Conservation (phyloP, 1,140 invertebrate genomes). For the Bradysia coprophila region DNA sequence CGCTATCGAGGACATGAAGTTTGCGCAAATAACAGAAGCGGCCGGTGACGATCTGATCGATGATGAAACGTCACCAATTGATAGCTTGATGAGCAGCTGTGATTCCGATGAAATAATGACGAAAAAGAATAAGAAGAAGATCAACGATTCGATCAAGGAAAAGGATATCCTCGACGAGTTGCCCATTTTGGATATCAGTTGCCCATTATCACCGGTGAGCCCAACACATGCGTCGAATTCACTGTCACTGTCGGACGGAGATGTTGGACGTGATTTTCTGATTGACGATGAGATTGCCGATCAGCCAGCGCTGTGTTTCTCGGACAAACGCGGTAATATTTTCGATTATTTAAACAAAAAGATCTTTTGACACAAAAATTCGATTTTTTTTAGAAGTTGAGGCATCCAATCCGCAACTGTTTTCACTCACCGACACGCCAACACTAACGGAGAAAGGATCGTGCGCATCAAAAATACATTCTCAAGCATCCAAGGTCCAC, state of each 20-base stretch:
- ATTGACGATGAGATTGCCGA: slow-evolving; percentile 84
- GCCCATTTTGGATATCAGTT: slow-evolving; percentile 16
- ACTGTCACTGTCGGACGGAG: slow-evolving; percentile 45
- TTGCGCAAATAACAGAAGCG: slow-evolving; percentile 50
- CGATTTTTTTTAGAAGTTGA: not conserved
- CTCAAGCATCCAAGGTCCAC: slow-evolving; percentile 8
- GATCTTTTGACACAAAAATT: not conserved
- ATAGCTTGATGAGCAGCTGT: slow-evolving; percentile 51
- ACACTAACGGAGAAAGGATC: slow-evolving; percentile 18
- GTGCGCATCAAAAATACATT: not conserved
- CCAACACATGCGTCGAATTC: slow-evolving; percentile 61
- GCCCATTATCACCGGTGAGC: slow-evolving; percentile 43
- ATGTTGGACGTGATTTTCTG: slow-evolving; percentile 49
- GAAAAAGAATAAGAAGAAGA: slow-evolving; percentile 17
- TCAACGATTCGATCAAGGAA: slow-evolving; percentile 19
- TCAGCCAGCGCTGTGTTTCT: slow-evolving; percentile 65
- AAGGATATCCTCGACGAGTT: slow-evolving; percentile 21
- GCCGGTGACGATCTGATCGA: slow-evolving; percentile 43
- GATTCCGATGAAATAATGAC: slow-evolving; percentile 36
- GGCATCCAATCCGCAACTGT: slow-evolving; percentile 1
- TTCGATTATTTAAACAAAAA: not conserved
- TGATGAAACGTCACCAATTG: slow-evolving; percentile 62
- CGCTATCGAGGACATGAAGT: slow-evolving; percentile 49
- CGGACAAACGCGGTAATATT: slow-evolving; percentile 26
- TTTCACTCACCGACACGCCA: slow-evolving; percentile 13